A percentile compares a stretch with the other conserved stretches of the same genome.
phyloP scores from a whole-genome alignment of 2,113 vertebrate species.

The rat (Rattus norvegicus) region GRCr8 NC_086020.1:156595501-156596000 shows the following conservation, averaged over 20 bases:
- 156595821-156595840: background rate
- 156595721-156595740: background rate
- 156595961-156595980: background rate
- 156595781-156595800: background rate
- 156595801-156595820: background rate
- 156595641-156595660: background rate
- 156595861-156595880: background rate
- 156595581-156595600: background rate
- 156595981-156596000: background rate
- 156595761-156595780: background rate
- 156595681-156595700: background rate
- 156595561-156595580: background rate
- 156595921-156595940: background rate
- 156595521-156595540: background rate
- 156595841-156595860: background rate
- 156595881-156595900: background rate
- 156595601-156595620: background rate
- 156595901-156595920: background rate
- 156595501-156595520: conserved; percentile 4
- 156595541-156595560: background rate
- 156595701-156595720: background rate
- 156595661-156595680: background rate
- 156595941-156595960: background rate
- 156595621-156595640: background rate
- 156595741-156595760: background rate